Conservation (phyloP, 2,113 vertebrate species). For the Calyptomena viridis region DNA sequence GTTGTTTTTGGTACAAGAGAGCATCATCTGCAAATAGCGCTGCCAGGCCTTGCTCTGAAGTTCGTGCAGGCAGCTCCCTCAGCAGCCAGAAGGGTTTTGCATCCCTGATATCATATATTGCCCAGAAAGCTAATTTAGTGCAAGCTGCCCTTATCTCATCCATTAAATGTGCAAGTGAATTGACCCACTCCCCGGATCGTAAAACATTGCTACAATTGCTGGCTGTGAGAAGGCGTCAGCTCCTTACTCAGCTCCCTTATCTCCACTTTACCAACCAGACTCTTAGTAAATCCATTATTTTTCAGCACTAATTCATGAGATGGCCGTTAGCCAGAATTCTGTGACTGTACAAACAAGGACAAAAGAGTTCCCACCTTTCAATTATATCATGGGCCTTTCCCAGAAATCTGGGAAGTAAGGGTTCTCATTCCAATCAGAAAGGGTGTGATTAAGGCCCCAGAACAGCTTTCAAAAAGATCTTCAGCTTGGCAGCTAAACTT, state of each 20-base stretch:
- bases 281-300: conserved; percentile 24
- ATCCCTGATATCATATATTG: not conserved
- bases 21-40: not conserved
- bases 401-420: not conserved
- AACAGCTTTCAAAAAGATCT: not conserved
- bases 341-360: not conserved
- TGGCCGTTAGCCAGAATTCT: conserved; percentile 1
- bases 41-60: not conserved
- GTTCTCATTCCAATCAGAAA: not conserved
- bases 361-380: not conserved
- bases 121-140: conserved; percentile 19
- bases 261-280: conserved; percentile 20
- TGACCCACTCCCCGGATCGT: not conserved
- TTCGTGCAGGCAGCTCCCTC: not conserved
- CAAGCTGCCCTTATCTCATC: conserved; percentile 22
- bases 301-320: conserved; percentile 23
- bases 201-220: not conserved
- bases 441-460: not conserved
- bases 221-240: not conserved
- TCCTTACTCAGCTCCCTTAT: conserved; percentile 17
- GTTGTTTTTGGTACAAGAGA: not conserved
- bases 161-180: conserved; percentile 20
- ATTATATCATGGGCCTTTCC: not conserved
- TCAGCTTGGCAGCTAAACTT: not conserved
- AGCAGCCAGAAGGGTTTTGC: not conserved